A percentile compares a stretch with the other conserved stretches of the same genome.
These are phyloP conservation scores for Neelides sp. DNA, from an alignment of 1,140 invertebrate species.

Conservation along the genomic window DNA sequence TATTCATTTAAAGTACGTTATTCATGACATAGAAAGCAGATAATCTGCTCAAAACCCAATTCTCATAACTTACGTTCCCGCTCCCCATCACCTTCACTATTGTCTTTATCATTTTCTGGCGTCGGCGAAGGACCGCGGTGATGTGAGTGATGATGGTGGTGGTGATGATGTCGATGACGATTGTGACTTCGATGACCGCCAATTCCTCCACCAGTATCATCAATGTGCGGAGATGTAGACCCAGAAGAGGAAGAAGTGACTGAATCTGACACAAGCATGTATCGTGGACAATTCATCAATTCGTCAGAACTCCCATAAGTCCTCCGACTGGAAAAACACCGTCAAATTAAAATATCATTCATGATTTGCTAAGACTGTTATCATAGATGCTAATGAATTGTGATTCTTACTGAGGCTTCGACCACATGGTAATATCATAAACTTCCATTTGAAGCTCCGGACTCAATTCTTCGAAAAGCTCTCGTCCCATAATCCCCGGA, in stretches of 20 bases:
- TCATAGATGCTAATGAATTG: background rate
- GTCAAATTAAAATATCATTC: background rate
- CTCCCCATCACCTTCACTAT: too few relatives aligned
- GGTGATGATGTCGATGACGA: background rate
- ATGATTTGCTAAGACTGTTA: background rate
- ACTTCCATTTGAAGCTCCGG: conserved; percentile 48
- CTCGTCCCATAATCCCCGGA: conserved; percentile 45
- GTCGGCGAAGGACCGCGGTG: too few relatives aligned
- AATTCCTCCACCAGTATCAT: background rate
- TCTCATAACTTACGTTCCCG: too few relatives aligned
- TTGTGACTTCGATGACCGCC: background rate
- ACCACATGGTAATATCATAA: conserved; percentile 38
- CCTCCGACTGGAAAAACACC: conserved; percentile 15
- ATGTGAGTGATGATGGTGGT: background rate
- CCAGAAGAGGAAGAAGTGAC: conserved; percentile 24
- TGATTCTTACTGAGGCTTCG: conserved; percentile 32
- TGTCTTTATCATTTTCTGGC: too few relatives aligned
- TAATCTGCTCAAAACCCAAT: too few relatives aligned
- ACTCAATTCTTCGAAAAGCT: conserved; percentile 50
- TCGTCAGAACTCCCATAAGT: conserved; percentile 25
- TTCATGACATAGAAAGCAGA: too few relatives aligned
- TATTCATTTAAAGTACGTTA: too few relatives aligned
- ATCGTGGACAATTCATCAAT: conserved; percentile 18
- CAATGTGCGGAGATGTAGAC: conserved; percentile 20
- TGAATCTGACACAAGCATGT: conserved; percentile 26